Percentiles rank a stretch among this genome's conserved stretches.
phyloP scores from a whole-genome alignment of 2,113 vertebrate species.

The Chaenogobius annularis region DNA sequence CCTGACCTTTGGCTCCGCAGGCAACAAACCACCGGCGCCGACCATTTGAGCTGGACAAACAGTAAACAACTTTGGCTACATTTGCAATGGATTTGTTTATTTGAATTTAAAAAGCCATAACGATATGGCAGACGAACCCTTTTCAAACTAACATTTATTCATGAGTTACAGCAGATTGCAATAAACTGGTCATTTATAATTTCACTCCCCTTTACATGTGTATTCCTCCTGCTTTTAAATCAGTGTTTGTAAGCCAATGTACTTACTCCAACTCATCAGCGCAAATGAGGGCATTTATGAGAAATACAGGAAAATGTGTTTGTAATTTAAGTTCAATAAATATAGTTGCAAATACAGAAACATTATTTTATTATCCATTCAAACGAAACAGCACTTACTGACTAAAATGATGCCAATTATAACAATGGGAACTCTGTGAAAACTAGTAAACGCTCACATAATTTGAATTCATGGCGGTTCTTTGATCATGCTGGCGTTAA shows the following conservation, averaged over 20 bases:
- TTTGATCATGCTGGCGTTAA: neutral
- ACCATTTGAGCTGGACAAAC: constrained; percentile 1
- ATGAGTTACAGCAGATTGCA: neutral
- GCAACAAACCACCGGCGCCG: neutral
- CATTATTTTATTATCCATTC: neutral
- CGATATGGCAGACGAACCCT: no score
- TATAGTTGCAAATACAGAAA: no score
- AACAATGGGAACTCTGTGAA: neutral
- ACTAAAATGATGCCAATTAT: neutral
- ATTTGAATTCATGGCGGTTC: neutral
- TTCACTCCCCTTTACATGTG: neutral
- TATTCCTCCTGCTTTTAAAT: neutral
- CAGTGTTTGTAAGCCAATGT: neutral
- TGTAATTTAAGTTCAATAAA: no score
- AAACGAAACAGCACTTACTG: neutral
- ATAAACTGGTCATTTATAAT: neutral
- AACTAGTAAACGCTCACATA: neutral
- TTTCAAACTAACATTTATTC: neutral
- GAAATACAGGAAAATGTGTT: constrained; percentile 18
- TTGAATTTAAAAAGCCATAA: neutral
- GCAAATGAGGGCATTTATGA: neutral
- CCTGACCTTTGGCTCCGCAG: neutral
- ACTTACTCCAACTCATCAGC: neutral
- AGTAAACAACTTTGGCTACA: neutral
- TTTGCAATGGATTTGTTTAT: neutral